Conservation (phyloP, 2,888 invertebrate species). For the Erebia aethiops region DNA sequence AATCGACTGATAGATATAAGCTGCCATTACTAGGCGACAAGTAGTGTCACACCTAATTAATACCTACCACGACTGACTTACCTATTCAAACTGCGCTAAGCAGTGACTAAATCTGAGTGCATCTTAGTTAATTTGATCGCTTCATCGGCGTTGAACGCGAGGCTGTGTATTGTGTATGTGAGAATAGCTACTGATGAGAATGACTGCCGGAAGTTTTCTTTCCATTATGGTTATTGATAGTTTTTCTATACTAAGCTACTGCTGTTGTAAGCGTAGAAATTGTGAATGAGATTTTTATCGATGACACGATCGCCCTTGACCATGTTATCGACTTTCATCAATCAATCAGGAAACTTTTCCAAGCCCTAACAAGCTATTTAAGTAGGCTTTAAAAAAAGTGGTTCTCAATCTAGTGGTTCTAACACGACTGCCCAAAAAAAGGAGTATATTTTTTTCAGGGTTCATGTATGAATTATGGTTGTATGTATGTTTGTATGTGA, state of each 20-base stretch:
- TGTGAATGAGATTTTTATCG: neutral
- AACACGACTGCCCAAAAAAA: no score
- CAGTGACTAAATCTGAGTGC: neutral
- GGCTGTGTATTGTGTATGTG: neutral
- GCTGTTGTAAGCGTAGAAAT: neutral
- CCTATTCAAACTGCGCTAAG: no score
- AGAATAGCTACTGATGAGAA: slow-evolving; percentile 3
- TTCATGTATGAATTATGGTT: no score
- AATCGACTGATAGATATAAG: no score
- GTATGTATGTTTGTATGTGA: no score
- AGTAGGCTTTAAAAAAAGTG: neutral
- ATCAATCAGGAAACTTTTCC: neutral
- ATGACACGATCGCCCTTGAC: slow-evolving; percentile 1
- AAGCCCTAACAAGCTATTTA: neutral
- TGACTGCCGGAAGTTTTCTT: slow-evolving; percentile 18
- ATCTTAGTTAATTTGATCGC: neutral
- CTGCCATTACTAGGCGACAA: no score
- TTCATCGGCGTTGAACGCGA: neutral
- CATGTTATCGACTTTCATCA: neutral
- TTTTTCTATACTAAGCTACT: neutral
- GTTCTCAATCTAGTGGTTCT: no score
- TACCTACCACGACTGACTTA: no score
- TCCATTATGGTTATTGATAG: slow-evolving; percentile 16
- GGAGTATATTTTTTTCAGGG: no score
- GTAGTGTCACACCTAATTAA: no score